These are phyloP conservation scores for Gnatocerus cornutus DNA, from an alignment of 2,888 invertebrate species.

Conservation along the genomic window DNA sequence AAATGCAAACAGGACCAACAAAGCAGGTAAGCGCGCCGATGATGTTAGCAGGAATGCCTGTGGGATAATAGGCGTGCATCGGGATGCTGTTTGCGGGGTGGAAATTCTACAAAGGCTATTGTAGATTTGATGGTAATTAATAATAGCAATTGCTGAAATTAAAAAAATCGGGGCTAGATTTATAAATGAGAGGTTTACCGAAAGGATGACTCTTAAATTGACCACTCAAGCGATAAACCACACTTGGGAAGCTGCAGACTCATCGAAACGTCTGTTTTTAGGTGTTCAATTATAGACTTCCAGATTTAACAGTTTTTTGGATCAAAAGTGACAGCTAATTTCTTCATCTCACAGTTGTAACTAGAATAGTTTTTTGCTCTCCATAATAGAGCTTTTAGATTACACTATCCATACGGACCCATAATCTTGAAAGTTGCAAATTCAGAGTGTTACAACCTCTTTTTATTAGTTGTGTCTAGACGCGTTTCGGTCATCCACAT, in stretches of 20 bases:
- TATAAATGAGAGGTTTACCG: slow-evolving; percentile 23
- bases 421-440: no score
- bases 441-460: no score
- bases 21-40: slow-evolving; percentile 65
- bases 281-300: slow-evolving; percentile 31
- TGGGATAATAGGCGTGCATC: slow-evolving; percentile 63
- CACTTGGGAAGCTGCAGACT: slow-evolving; percentile 36
- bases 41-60: slow-evolving; percentile 61
- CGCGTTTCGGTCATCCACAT: background rate
- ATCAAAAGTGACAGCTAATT: slow-evolving; percentile 14
- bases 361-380: slow-evolving; percentile 1
- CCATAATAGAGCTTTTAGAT: no score
- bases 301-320: slow-evolving; percentile 20
- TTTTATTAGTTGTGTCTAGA: no score
- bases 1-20: slow-evolving; percentile 63
- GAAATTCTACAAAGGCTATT: slow-evolving; percentile 1
- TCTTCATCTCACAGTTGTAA: slow-evolving; percentile 8
- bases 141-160: background rate
- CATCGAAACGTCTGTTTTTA: slow-evolving; percentile 29
- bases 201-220: slow-evolving; percentile 31
- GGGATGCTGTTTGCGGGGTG: slow-evolving; percentile 23
- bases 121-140: background rate
- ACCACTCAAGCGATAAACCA: slow-evolving; percentile 37
- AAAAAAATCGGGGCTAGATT: slow-evolving; percentile 6
- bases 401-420: no score